phyloP scores from a whole-genome alignment of 2,797 vertebrate species.

The Cryptoblepharus egeriae region DNA sequence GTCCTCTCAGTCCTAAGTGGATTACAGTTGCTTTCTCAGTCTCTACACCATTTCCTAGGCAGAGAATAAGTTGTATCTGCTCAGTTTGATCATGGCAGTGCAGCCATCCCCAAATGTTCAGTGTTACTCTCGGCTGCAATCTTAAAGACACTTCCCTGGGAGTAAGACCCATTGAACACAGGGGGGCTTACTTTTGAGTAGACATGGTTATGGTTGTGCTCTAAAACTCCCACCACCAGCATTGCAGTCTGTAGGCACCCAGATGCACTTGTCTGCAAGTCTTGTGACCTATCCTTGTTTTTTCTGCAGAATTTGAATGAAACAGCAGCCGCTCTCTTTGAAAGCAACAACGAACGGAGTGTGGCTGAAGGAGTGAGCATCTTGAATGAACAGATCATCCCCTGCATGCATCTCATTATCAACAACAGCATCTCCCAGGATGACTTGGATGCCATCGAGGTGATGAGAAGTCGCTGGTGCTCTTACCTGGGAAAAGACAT shows the following conservation, averaged over 20 bases:
- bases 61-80: background rate
- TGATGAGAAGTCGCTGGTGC: constrained; percentile 92
- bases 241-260: no score
- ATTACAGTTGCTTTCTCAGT: background rate
- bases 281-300: background rate
- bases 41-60: fast-evolving
- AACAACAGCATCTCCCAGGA: constrained; percentile 84
- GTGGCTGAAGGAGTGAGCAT: constrained; percentile 86
- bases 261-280: background rate
- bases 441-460: constrained; percentile 89
- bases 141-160: no score
- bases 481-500: constrained; percentile 92
- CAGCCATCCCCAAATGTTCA: background rate
- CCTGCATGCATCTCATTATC: constrained; percentile 94
- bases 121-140: no score
- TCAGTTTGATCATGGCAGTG: background rate
- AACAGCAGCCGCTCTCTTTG: constrained; percentile 84
- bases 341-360: constrained; percentile 81
- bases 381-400: constrained; percentile 93
- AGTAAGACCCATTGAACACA: no score
- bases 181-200: no score
- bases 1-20: background rate
- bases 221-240: background rate
- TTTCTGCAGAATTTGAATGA: constrained; percentile 87
- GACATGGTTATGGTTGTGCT: no score